Percentiles rank a stretch among this genome's conserved stretches.
These are phyloP conservation scores for Sylvilagus bachmani DNA, from an alignment of 2,113 vertebrate species.

Conservation along the genomic window DNA sequence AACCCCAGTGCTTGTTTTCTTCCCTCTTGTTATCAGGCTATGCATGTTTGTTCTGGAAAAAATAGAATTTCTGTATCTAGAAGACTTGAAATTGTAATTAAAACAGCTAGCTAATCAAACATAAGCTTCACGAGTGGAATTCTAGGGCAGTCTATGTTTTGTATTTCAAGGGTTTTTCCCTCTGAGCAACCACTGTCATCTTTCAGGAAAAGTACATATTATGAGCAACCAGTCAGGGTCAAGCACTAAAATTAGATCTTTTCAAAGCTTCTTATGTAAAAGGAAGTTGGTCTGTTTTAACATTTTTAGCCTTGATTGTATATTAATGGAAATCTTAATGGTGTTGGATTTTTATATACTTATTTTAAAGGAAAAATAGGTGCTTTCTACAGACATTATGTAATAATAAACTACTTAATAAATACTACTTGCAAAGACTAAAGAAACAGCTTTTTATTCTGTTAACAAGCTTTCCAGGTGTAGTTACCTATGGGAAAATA, in stretches of 20 bases:
- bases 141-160: slow-evolving; percentile 44
- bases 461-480: slow-evolving; percentile 33
- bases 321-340: slow-evolving; percentile 57
- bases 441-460: slow-evolving; percentile 57
- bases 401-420: slow-evolving; percentile 44
- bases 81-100: slow-evolving; percentile 70
- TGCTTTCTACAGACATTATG: slow-evolving; percentile 39
- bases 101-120: slow-evolving; percentile 58
- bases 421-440: slow-evolving; percentile 38
- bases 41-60: slow-evolving; percentile 50
- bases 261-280: slow-evolving; percentile 34
- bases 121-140: slow-evolving; percentile 59
- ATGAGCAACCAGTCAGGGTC: background rate
- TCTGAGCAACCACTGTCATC: slow-evolving; percentile 28
- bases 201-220: background rate
- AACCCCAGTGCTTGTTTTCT: slow-evolving; percentile 69
- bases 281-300: slow-evolving; percentile 28
- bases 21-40: background rate
- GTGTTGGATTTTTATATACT: slow-evolving; percentile 53
- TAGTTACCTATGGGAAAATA: slow-evolving; percentile 37
- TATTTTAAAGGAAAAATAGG: slow-evolving; percentile 52
- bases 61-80: slow-evolving; percentile 58
- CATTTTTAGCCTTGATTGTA: slow-evolving; percentile 39
- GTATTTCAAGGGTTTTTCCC: slow-evolving; percentile 17
- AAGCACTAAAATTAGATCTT: slow-evolving; percentile 35